These are phyloP conservation scores for Synanthedon myopaeformis DNA, from an alignment of 2,888 invertebrate genomes.

Conservation along the genomic window DNA sequence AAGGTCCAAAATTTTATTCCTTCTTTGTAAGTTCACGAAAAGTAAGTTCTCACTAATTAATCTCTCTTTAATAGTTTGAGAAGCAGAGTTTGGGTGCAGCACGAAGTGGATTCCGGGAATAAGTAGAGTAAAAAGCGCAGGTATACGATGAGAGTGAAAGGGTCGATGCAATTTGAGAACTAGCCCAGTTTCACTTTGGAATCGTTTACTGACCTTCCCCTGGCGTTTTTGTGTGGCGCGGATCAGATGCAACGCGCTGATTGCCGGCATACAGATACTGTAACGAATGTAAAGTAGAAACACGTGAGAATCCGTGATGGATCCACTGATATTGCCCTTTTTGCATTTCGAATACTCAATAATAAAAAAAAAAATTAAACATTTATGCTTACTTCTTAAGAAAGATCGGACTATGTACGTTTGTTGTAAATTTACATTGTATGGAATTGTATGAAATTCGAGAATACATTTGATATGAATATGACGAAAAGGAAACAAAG, in stretches of 20 bases:
- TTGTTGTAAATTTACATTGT: conserved; percentile 2
- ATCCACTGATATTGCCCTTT: no score
- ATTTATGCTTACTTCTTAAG: no score
- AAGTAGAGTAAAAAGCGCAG: conserved; percentile 60
- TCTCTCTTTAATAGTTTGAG: conserved; percentile 32
- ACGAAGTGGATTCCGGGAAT: conserved; percentile 45
- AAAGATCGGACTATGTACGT: no score
- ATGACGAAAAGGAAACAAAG: no score
- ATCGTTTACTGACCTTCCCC: conserved; percentile 46
- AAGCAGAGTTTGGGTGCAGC: conserved; percentile 14
- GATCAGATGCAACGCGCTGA: conserved; percentile 42
- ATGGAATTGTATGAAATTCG: no score
- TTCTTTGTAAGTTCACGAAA: no score
- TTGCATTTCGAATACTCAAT: no score
- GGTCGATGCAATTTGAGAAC: conserved; percentile 66
- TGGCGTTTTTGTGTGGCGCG: conserved; percentile 37
- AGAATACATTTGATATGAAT: no score
- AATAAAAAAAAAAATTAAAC: no score
- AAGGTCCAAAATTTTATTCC: no score
- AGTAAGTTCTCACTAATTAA: no score
- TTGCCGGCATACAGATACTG: conserved; percentile 28
- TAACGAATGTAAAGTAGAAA: conserved; percentile 50
- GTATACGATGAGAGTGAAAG: conserved; percentile 67
- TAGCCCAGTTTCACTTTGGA: conserved; percentile 51
- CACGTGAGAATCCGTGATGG: conserved; percentile 53